Conservation (phyloP, 2,888 invertebrate species). For the Eristalis pertinax region DNA sequence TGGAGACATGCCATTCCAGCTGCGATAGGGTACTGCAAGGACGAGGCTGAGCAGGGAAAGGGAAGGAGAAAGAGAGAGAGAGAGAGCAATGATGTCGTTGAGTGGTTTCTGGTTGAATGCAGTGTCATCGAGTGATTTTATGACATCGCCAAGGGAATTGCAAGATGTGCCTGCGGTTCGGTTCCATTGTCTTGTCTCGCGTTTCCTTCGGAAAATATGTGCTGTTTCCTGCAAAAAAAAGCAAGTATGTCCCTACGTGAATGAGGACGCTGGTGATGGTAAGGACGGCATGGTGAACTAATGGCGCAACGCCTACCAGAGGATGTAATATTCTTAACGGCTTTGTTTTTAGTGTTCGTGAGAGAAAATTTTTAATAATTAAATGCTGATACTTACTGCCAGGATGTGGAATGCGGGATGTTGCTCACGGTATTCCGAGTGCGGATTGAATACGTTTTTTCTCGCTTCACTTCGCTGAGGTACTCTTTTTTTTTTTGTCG, state of each 20-base stretch:
- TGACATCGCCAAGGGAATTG: slow-evolving; percentile 63
- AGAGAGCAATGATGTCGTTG: slow-evolving; percentile 58
- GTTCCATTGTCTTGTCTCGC: slow-evolving; percentile 39
- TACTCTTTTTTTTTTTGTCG: not conserved
- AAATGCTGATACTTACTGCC: slow-evolving; percentile 19
- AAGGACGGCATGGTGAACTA: slow-evolving; percentile 3
- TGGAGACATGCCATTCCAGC: not conserved
- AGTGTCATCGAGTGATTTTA: slow-evolving; percentile 70
- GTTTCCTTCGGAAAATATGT: slow-evolving; percentile 54
- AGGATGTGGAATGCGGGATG: not conserved
- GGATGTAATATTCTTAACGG: slow-evolving; percentile 35
- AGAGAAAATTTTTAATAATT: slow-evolving; percentile 44
- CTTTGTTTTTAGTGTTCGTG: slow-evolving; percentile 7
- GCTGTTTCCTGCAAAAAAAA: slow-evolving; percentile 14
- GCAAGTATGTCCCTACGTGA: not conserved
- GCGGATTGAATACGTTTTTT: not conserved
- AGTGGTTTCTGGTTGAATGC: slow-evolving; percentile 71
- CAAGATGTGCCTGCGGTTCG: slow-evolving; percentile 57
- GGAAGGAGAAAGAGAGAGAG: not conserved
- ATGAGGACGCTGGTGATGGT: not conserved
- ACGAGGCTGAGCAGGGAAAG: no score
- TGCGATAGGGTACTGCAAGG: not conserved
- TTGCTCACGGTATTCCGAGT: not conserved
- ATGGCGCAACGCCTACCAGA: slow-evolving; percentile 31
- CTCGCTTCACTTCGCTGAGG: not conserved